These are phyloP conservation scores for Limnephilus marmoratus DNA, from an alignment of 2,888 invertebrate species.

Conservation along the genomic window DNA sequence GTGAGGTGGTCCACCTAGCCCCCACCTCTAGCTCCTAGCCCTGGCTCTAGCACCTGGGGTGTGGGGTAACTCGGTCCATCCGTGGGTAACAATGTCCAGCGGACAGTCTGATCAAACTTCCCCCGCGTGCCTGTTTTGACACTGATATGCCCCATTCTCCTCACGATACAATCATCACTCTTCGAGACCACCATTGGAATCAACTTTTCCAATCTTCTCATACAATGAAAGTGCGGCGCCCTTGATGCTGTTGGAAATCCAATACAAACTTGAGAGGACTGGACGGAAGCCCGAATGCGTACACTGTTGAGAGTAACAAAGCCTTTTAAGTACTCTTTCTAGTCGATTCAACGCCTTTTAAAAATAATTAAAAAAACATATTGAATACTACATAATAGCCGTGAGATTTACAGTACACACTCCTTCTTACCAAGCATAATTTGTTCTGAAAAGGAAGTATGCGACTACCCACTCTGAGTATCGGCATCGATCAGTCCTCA, in stretches of 20 bases:
- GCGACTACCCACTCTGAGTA: no score
- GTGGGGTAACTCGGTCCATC: background rate
- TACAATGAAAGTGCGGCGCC: background rate
- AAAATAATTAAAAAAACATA: background rate
- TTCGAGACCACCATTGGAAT: conserved; percentile 19
- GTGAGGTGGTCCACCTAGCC: background rate
- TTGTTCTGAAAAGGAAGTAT: no score
- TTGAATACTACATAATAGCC: no score
- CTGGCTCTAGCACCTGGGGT: background rate
- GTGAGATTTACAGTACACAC: no score
- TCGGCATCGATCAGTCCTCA: no score
- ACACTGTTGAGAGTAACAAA: background rate
- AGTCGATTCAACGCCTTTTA: background rate
- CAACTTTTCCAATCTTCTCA: conserved; percentile 44
- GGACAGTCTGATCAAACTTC: background rate
- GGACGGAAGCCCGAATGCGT: background rate
- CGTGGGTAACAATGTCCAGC: background rate
- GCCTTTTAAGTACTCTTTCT: background rate
- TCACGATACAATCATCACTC: conserved; percentile 37
- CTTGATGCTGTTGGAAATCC: background rate
- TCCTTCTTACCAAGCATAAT: no score
- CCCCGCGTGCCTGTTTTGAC: conserved; percentile 2
- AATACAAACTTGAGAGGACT: background rate
- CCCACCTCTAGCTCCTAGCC: background rate
- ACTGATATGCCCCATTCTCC: conserved; percentile 32